These are phyloP conservation scores for Pteronura brasiliensis DNA, from an alignment of 2,113 vertebrate species.

Conservation along the genomic window DNA sequence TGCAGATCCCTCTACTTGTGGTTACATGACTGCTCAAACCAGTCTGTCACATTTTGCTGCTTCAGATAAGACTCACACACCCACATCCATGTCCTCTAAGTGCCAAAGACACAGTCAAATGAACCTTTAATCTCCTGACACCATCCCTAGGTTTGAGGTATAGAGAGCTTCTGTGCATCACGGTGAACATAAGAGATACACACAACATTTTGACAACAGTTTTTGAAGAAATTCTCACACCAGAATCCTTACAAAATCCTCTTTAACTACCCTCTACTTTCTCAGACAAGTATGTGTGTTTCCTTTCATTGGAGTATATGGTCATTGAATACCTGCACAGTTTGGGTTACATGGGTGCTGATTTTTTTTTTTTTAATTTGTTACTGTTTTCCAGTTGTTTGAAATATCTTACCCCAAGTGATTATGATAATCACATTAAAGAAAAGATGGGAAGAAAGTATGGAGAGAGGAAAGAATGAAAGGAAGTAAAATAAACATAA, in stretches of 20 bases:
- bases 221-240: not conserved
- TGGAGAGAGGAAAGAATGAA: not conserved
- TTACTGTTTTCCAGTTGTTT: not conserved
- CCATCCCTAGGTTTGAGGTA: rapidly evolving
- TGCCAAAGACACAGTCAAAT: not conserved
- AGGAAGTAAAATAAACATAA: not conserved
- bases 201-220: not conserved
- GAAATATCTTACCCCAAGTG: not conserved
- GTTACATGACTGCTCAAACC: not conserved
- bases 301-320: no score
- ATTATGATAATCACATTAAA: not conserved
- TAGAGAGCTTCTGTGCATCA: not conserved
- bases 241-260: not conserved
- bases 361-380: not conserved
- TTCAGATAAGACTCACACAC: not conserved
- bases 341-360: not conserved
- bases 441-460: not conserved
- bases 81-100: not conserved
- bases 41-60: not conserved
- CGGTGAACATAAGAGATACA: not conserved
- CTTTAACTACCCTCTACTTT: not conserved
- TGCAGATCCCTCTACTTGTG: not conserved
- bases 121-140: not conserved
- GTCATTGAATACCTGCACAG: not conserved
- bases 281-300: not conserved